Evolutionary conservation across 2,888 invertebrate genomes (phyloP).

Genomic region (Zootermopsis nevadensis): DNA sequence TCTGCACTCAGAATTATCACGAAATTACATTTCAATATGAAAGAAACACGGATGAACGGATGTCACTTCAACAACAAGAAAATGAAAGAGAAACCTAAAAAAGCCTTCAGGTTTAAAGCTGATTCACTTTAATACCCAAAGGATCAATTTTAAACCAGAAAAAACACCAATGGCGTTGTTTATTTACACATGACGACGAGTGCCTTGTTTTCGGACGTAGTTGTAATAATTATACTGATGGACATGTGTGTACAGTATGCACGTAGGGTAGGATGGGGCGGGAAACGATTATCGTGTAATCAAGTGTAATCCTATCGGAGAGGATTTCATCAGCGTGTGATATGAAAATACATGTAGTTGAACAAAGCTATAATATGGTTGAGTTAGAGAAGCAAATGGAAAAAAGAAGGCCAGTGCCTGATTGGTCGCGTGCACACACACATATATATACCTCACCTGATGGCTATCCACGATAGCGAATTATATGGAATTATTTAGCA

Average conservation of each 20-base stretch:
- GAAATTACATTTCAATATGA: slow-evolving; percentile 17
- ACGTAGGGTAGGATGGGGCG: slow-evolving; percentile 10
- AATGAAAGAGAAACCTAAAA: neutral
- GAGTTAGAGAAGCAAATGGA: slow-evolving; percentile 6
- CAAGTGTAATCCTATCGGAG: slow-evolving; percentile 44
- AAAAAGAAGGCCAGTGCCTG: slow-evolving; percentile 39
- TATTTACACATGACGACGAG: slow-evolving; percentile 27
- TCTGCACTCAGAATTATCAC: neutral
- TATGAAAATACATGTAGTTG: slow-evolving; percentile 35
- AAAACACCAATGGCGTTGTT: slow-evolving; percentile 38
- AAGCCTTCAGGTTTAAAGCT: neutral
- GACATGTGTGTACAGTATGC: slow-evolving; percentile 24
- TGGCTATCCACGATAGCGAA: slow-evolving; percentile 37
- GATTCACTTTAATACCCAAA: slow-evolving; percentile 35
- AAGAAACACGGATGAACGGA: neutral
- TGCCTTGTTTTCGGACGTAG: slow-evolving; percentile 28
- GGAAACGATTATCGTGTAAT: slow-evolving; percentile 41
- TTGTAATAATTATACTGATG: slow-evolving; percentile 40
- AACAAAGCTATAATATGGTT: slow-evolving; percentile 25
- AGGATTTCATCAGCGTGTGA: slow-evolving; percentile 47
- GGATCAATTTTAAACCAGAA: slow-evolving; percentile 42
- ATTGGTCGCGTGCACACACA: slow-evolving; percentile 41
- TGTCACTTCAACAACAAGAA: slow-evolving; percentile 33
- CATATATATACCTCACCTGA: slow-evolving; percentile 33
- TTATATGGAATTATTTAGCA: slow-evolving; percentile 52